Conservation (phyloP, 2,888 invertebrate genomes). For the Panzeria rudis region DNA sequence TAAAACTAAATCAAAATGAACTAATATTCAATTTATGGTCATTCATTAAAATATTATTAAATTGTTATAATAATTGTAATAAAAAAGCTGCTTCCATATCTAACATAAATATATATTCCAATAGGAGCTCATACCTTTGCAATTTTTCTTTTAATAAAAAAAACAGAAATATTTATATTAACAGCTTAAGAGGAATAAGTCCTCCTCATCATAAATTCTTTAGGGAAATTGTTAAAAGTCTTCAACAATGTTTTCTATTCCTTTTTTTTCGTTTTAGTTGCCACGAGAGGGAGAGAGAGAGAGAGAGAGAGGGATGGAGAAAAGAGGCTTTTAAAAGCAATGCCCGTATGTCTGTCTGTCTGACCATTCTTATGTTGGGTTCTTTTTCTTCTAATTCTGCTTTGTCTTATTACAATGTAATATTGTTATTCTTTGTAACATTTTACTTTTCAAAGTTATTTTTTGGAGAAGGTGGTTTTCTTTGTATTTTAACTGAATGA, state of each 20-base stretch:
- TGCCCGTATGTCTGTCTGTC: constrained; percentile 11
- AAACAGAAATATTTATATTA: background rate
- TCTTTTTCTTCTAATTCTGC: background rate
- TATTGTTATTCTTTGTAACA: constrained; percentile 32
- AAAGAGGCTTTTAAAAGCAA: background rate
- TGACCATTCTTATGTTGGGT: constrained; percentile 17
- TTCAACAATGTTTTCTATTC: background rate
- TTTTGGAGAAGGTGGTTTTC: constrained; percentile 46
- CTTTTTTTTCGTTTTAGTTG: background rate
- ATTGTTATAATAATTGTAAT: background rate
- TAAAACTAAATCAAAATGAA: too few species aligned
- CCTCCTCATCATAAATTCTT: constrained; percentile 32
- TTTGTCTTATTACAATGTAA: constrained; percentile 31
- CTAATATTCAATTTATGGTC: too few species aligned
- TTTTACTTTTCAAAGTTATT: constrained; percentile 33
- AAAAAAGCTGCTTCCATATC: background rate
- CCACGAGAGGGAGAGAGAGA: too few species aligned
- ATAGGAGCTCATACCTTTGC: constrained; percentile 39
- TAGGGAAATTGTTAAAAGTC: constrained; percentile 47
- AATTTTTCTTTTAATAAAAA: constrained; percentile 3
- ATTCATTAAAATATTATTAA: background rate
- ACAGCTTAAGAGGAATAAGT: background rate
- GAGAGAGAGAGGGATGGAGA: too few species aligned
- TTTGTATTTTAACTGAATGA: background rate
- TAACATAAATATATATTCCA: background rate